Percentiles rank a stretch among this genome's conserved stretches.
phyloP scores from a whole-genome alignment of 2,888 invertebrate species.

The Sesamia inferens region DNA sequence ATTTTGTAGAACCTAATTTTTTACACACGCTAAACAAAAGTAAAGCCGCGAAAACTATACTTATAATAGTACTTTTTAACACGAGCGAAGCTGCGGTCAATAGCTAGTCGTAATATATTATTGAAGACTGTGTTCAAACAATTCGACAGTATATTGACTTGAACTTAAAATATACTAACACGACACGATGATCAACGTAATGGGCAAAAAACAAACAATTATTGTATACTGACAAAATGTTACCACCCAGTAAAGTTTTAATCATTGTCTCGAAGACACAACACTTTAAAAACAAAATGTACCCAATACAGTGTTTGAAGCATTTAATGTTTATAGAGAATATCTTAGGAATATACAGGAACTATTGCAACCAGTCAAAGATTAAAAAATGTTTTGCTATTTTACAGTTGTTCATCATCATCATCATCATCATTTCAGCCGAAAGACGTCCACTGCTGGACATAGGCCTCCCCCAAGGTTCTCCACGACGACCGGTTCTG shows the following conservation, averaged over 20 bases:
- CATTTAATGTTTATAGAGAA: neutral
- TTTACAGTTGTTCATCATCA: neutral
- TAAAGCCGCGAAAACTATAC: neutral
- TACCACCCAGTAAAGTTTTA: neutral
- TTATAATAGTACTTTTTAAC: neutral
- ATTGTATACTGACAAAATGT: neutral
- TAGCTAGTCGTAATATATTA: no score
- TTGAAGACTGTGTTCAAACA: neutral
- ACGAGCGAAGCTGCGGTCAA: no score
- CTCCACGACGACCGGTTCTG: no score
- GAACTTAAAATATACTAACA: neutral
- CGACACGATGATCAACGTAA: neutral
- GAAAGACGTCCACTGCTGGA: no score
- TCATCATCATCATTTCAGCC: no score
- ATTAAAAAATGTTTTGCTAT: neutral
- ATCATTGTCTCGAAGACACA: neutral
- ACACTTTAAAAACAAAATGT: neutral
- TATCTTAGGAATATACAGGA: neutral
- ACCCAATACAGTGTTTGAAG: neutral
- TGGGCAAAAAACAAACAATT: neutral
- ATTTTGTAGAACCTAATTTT: no score
- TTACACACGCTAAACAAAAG: neutral
- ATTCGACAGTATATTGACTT: neutral
- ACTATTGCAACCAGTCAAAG: neutral
- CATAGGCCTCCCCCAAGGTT: no score